phyloP scores from a whole-genome alignment of 2,797 vertebrate genomes.

The Meriones psammophilus region DNA sequence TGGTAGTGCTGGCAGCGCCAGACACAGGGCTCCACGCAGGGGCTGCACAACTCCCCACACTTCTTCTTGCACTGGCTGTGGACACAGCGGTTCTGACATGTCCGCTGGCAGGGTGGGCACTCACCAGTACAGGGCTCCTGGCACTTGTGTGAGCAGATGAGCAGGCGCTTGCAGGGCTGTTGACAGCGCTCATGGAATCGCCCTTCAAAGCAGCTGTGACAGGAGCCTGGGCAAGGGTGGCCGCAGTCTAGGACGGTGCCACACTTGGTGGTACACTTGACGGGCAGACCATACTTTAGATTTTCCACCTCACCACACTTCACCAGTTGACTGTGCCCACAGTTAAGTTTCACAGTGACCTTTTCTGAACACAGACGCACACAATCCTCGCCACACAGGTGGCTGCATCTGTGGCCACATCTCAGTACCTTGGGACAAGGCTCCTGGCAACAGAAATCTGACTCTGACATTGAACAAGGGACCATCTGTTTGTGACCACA shows the following conservation, averaged over 20 bases:
- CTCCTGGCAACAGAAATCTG: slow-evolving; percentile 88
- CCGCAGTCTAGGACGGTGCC: slow-evolving; percentile 89
- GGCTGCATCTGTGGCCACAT: slow-evolving; percentile 92
- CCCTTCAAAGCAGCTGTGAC: slow-evolving; percentile 91
- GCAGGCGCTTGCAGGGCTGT: slow-evolving; percentile 88
- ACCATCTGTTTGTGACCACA: slow-evolving; percentile 94
- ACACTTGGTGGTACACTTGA: slow-evolving; percentile 90
- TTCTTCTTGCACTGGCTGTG: slow-evolving; percentile 93
- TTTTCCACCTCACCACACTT: slow-evolving; percentile 86
- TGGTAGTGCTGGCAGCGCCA: slow-evolving; percentile 93
- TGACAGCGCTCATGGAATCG: slow-evolving; percentile 92
- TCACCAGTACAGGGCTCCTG: slow-evolving; percentile 91
- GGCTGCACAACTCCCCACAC: slow-evolving; percentile 92
- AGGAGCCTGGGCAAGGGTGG: slow-evolving; percentile 92
- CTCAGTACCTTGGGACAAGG: slow-evolving; percentile 90
- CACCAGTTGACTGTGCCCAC: slow-evolving; percentile 91
- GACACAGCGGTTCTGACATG: slow-evolving; percentile 93
- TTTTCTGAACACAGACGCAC: slow-evolving; percentile 85
- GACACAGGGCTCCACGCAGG: slow-evolving; percentile 93
- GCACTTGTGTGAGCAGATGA: slow-evolving; percentile 95
- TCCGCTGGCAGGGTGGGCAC: slow-evolving; percentile 92
- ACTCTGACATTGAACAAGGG: slow-evolving; percentile 91
- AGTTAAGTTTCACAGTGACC: slow-evolving; percentile 89
- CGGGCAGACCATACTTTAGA: slow-evolving; percentile 71
- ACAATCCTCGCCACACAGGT: slow-evolving; percentile 91